phyloP scores from a whole-genome alignment of 2,113 vertebrate species.

The Eclectus roratus region DNA sequence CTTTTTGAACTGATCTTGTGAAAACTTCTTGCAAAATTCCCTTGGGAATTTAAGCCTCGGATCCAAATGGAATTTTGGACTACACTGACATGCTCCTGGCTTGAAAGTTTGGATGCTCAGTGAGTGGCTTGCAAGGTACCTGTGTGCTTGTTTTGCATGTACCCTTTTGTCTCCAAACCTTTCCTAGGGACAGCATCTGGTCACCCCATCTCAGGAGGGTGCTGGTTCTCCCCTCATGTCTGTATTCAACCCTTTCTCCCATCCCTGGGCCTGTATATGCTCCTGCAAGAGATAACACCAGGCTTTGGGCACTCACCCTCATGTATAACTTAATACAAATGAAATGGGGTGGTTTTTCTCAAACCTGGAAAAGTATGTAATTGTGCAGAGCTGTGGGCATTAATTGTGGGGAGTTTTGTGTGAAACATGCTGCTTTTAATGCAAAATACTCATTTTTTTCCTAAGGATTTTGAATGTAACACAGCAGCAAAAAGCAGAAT shows the following conservation, averaged over 20 bases:
- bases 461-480: neutral
- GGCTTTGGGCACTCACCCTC: neutral
- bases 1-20: neutral
- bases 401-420: accelerated
- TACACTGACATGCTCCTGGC: neutral
- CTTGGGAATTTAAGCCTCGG: neutral
- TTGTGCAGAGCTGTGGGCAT: accelerated
- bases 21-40: accelerated
- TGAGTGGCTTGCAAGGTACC: neutral
- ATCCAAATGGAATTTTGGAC: neutral
- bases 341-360: neutral
- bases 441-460: accelerated
- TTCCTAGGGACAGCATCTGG: neutral
- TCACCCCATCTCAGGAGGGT: neutral
- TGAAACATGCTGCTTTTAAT: accelerated
- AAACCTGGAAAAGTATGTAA: accelerated
- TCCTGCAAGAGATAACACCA: accelerated
- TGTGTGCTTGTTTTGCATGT: neutral
- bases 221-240: accelerated
- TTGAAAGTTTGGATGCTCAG: neutral
- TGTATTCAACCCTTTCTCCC: neutral
- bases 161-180: neutral
- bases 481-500: neutral
- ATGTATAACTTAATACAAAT: accelerated
- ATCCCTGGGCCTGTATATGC: accelerated